phyloP scores from a whole-genome alignment of 2,113 vertebrate species.

The Axis porcinus region DNA sequence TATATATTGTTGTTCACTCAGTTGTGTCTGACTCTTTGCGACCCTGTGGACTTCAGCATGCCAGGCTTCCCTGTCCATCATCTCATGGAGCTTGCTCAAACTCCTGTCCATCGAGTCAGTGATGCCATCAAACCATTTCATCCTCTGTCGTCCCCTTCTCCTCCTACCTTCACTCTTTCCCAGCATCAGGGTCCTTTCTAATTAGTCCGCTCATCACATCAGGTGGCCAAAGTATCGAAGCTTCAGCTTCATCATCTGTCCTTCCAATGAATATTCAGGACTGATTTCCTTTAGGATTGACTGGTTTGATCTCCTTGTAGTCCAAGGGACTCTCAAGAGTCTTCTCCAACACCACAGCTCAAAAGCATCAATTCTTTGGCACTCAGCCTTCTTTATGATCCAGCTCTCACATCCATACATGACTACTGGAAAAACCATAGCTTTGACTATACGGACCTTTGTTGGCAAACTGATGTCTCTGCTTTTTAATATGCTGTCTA shows the following conservation, averaged over 20 bases:
- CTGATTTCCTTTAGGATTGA: not conserved
- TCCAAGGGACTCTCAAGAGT: not conserved
- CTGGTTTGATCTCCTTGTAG: not conserved
- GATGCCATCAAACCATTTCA: not conserved
- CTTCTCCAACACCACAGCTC: not conserved
- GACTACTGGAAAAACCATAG: not conserved
- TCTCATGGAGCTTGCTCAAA: not conserved
- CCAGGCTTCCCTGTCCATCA: not conserved
- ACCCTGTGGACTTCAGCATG: not conserved
- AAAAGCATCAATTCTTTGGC: not conserved
- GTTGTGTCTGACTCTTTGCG: not conserved
- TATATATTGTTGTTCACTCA: not conserved
- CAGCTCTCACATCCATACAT: not conserved
- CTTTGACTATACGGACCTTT: not conserved
- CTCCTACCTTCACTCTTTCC: not conserved
- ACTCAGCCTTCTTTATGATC: not conserved
- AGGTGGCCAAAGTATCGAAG: not conserved
- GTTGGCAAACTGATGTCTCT: not conserved
- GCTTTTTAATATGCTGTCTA: not conserved
- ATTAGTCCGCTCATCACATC: not conserved
- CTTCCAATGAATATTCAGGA: not conserved
- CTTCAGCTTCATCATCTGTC: not conserved
- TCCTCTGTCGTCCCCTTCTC: not conserved
- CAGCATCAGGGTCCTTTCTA: not conserved
- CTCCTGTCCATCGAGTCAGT: not conserved